phyloP scores from a whole-genome alignment of 2,888 invertebrate genomes.

The Pheosia gnoma region DNA sequence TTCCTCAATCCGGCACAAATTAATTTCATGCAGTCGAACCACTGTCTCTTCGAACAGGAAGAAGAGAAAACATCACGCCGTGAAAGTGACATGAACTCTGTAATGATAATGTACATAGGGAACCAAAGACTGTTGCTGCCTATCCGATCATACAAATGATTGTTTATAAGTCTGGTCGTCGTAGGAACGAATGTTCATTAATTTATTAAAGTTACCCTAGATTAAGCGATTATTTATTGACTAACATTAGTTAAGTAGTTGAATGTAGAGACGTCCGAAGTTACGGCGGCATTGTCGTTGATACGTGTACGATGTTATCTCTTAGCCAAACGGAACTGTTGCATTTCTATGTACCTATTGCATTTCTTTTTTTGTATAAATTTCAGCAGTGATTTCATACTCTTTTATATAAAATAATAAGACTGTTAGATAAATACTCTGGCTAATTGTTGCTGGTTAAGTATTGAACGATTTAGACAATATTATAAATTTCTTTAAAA shows the following conservation, averaged over 20 bases:
- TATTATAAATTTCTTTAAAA: conserved; percentile 62
- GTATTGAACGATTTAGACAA: conserved; percentile 62
- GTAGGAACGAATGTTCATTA: conserved; percentile 61
- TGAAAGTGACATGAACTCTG: conserved; percentile 41
- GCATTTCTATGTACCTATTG: conserved; percentile 73
- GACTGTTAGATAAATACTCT: conserved; percentile 82
- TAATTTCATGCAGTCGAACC: conserved; percentile 70
- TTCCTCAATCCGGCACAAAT: conserved; percentile 65
- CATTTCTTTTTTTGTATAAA: conserved; percentile 60
- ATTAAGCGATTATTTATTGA: conserved; percentile 79
- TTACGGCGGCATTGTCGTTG: conserved; percentile 31
- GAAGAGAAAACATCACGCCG: conserved; percentile 60
- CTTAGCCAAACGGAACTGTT: conserved; percentile 40
- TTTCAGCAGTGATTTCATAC: conserved; percentile 72
- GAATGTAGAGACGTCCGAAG: conserved; percentile 50
- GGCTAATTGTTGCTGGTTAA: conserved; percentile 70
- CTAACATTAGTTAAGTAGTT: conserved; percentile 66
- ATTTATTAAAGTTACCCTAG: conserved; percentile 82
- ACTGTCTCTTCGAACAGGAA: conserved; percentile 74
- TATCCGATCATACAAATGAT: conserved; percentile 49
- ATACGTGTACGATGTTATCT: conserved; percentile 42
- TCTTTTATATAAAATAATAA: conserved; percentile 77
- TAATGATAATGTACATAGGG: conserved; percentile 70
- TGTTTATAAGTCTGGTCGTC: conserved; percentile 54
- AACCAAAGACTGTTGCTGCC: conserved; percentile 79